Evolutionary conservation across 1,140 invertebrate genomes (phyloP), one percentile per base, ranked within the genome.

Genomic region (Notospermus geniculatus): DNA sequence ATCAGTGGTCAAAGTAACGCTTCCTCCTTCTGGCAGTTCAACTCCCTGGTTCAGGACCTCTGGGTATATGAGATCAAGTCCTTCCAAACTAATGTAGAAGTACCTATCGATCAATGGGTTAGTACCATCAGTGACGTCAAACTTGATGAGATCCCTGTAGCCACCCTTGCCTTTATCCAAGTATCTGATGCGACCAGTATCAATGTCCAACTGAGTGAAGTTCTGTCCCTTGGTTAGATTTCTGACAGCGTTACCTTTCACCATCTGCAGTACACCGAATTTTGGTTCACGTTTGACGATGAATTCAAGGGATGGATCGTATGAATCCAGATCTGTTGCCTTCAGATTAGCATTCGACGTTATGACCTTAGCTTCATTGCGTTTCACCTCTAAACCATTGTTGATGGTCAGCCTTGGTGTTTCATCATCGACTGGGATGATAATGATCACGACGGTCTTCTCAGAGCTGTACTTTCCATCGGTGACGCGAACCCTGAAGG

Each of bases 391-490:
- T 28, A 83, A 56, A n/a, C 80, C 81, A 57, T 74, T 77, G 66
- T 83, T 82, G 23, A 82, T 68, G 1, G 71, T 68, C 1, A 83
- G 70, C 59, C 74, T 59, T 2, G 82, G 82, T 1, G 79, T 77
- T 67, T 83, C 81, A 60, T 82, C 82, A 69, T 82, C 80, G 2
- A 81, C 72, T 1, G 81, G 80, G 29, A 80, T 67, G 43, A 82
- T 71, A 25, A 70, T 74, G 53, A 83, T 79, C 5, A 73, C 67
- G 17, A 82, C 65, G 1, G 63, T 72, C 50, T 77, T 78, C 22
- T 71, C 73, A 7, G 79, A 63, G 46, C 75, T 76, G 63, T 81
- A 77, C 28, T 62, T 69, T 1, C 82, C 81, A 57, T 83, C 82
- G 0, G 74, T 74, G 1, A 82, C 65, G 23, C 75, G 64, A 52